phyloP scores from a whole-genome alignment of 53 echinoderm and acorn worm species.

The Echinarachnius parma region DNA sequence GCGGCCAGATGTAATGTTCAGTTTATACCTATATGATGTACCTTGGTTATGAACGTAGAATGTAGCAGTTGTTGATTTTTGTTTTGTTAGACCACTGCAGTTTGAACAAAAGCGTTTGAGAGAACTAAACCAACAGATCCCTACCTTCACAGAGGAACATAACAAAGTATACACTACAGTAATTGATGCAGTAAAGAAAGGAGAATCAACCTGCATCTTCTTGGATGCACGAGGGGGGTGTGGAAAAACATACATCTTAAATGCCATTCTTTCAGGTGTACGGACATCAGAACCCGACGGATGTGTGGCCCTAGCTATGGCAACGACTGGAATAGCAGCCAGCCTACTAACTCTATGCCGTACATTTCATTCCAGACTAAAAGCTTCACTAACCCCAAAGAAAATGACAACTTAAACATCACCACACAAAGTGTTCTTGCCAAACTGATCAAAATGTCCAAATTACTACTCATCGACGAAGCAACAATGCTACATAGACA shows the following conservation, averaged over 20 bases:
- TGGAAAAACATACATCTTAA: slow-evolving; percentile 45
- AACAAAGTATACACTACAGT: background rate
- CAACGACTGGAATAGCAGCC: slow-evolving; percentile 39
- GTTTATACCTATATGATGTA: too few relatives aligned
- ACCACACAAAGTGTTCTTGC: background rate
- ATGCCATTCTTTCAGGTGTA: slow-evolving; percentile 4
- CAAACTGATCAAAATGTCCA: background rate
- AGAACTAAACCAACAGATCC: background rate
- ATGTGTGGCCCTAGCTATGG: slow-evolving; percentile 37
- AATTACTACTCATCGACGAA: slow-evolving; percentile 29
- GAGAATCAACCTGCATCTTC: background rate
- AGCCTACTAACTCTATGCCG: background rate
- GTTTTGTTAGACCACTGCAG: too few relatives aligned
- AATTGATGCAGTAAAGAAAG: background rate
- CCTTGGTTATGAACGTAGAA: too few relatives aligned
- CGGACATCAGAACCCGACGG: background rate
- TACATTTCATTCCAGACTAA: slow-evolving; percentile 30
- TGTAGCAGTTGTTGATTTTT: too few relatives aligned
- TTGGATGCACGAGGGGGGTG: slow-evolving; percentile 47
- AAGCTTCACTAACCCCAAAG: slow-evolving; percentile 19
- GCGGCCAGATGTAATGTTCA: too few relatives aligned
- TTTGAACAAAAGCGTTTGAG: too few relatives aligned
- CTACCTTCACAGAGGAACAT: slow-evolving; percentile 5
- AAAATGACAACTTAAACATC: background rate
- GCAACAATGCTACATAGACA: slow-evolving; percentile 22